Conservation (phyloP, 2,113 vertebrate species). For the Fukomys damarensis region DNA sequence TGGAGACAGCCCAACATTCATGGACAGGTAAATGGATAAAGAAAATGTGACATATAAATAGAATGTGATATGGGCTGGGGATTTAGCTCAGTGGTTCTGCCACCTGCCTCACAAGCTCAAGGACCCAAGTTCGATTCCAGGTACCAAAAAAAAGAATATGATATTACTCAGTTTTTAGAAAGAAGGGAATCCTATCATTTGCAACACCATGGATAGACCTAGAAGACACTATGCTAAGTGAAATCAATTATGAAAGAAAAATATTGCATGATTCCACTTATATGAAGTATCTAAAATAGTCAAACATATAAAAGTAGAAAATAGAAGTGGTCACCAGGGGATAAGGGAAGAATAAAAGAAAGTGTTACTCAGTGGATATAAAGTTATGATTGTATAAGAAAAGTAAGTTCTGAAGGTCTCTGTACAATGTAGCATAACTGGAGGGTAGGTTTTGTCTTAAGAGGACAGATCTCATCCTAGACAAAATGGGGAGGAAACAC, state of each 20-base stretch:
- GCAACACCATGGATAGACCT: background rate
- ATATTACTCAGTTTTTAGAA: background rate
- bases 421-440: background rate
- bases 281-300: background rate
- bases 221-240: background rate
- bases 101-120: too few relatives aligned
- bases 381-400: background rate
- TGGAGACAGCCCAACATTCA: background rate
- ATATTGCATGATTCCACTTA: background rate
- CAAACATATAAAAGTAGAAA: background rate
- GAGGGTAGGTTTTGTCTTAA: background rate
- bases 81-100: too few relatives aligned
- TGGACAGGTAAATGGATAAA: background rate
- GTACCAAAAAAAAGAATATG: too few relatives aligned
- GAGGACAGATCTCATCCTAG: background rate
- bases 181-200: background rate
- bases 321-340: background rate
- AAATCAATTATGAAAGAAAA: background rate
- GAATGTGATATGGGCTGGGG: too few relatives aligned
- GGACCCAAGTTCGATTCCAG: too few relatives aligned
- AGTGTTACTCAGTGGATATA: background rate
- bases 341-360: background rate
- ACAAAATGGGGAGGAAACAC: background rate
- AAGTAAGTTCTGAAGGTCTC: too few relatives aligned
- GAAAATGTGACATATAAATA: background rate